Conservation (phyloP, 2,113 vertebrate genomes). For the Sinosuthora webbiana region DNA sequence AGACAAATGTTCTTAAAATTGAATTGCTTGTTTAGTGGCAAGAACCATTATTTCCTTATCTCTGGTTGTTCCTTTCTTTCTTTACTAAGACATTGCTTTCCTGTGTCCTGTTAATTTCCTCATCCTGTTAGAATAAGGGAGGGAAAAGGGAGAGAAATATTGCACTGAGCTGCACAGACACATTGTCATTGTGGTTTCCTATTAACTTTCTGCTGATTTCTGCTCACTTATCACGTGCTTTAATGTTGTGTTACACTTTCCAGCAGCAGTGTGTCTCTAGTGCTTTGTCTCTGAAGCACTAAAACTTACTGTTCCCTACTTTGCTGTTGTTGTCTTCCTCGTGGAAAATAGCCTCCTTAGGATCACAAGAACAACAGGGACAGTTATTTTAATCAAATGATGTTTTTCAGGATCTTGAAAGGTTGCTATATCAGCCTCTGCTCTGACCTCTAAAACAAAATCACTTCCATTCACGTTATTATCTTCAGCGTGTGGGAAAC, state of each 20-base stretch:
- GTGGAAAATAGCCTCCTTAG: conserved; percentile 56
- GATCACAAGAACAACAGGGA: conserved; percentile 29
- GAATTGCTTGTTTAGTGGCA: neutral
- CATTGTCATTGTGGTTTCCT: neutral
- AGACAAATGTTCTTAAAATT: conserved; percentile 8
- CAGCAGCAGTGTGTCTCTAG: conserved; percentile 33
- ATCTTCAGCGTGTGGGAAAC: conserved; percentile 82
- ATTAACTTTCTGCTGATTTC: conserved; percentile 10
- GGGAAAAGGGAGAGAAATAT: neutral
- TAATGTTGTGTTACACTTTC: conserved; percentile 8
- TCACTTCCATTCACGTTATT: conserved; percentile 74
- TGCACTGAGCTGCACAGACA: neutral
- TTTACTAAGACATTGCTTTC: conserved; percentile 45
- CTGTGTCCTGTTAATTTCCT: conserved; percentile 43
- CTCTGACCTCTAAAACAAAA: conserved; percentile 62
- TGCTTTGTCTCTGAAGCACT: conserved; percentile 18
- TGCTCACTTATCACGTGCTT: conserved; percentile 3
- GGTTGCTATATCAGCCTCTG: conserved; percentile 67
- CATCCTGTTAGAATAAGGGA: conserved; percentile 19
- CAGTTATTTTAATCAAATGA: conserved; percentile 48
- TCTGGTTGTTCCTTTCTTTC: conserved; percentile 56
- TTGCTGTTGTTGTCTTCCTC: neutral
- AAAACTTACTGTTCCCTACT: neutral
- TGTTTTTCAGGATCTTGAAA: conserved; percentile 64
- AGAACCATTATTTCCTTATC: conserved; percentile 50